Percentiles rank a stretch among this genome's conserved stretches.
Conservation (phyloP, 2,888 invertebrate species). For the Nephrotoma flavescens region DNA sequence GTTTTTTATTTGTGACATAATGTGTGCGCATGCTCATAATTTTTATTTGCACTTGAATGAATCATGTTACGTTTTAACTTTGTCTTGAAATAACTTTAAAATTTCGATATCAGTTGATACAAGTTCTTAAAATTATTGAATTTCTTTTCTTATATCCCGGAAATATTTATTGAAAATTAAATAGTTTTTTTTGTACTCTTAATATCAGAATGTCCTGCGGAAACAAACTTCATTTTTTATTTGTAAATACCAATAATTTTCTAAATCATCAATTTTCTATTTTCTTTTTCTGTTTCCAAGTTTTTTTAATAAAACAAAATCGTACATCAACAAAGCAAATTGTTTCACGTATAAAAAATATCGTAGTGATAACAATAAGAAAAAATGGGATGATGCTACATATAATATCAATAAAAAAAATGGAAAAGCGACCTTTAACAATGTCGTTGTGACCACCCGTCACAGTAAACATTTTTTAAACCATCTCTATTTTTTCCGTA, state of each 20-base stretch:
- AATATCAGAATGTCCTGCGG: not conserved
- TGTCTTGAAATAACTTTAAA: too few species aligned
- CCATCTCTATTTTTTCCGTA: not conserved
- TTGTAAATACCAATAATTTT: not conserved
- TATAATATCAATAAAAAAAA: not conserved
- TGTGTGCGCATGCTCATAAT: too few species aligned
- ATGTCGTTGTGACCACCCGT: not conserved
- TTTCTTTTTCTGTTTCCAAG: not conserved
- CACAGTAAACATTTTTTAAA: not conserved
- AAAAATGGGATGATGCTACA: not conserved
- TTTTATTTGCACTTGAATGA: too few species aligned
- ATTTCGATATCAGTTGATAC: too few species aligned
- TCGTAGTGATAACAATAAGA: not conserved
- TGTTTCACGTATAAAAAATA: not conserved
- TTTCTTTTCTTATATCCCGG: too few species aligned
- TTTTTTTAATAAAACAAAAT: not conserved
- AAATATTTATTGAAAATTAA: too few species aligned
- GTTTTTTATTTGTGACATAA: too few species aligned
- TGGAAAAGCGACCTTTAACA: not conserved
- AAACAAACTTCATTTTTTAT: not conserved
- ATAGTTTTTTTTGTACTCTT: too few species aligned
- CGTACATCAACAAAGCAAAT: not conserved
- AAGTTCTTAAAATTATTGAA: too few species aligned
- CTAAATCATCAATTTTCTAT: not conserved
- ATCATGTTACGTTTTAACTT: too few species aligned